Base-by-base conservation (phyloP, 2,797 vertebrate species). In the Leptatherina wallacei region DNA sequence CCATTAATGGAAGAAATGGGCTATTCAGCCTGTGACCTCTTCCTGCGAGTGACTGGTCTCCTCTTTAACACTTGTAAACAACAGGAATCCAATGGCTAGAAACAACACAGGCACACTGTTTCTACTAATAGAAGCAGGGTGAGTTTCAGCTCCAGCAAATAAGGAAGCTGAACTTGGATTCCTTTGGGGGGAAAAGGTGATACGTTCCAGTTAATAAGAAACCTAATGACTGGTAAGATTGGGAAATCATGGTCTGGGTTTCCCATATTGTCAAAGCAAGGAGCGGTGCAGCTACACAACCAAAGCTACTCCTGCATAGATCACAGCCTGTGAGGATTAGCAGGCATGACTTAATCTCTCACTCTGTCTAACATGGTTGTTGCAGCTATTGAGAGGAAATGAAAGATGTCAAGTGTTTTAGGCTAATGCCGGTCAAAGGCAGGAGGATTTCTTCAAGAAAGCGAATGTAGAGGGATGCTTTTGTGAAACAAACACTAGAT, bases 301-400 rank as follows among this genome's bases (percentile, higher is more conserved):
- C 73, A 71, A 57, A 81, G 81, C 88, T 79, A 74, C 78, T 87
- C 76, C 89, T 88, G 83, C 88, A 90, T 69, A 87, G 85, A 91
- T 90, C 89, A 86, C 89, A 90, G 90, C 79, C 89, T 89, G 88
- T 75, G 88, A 88, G 92, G 92, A 93, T 93, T 93, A 93, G 80
- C 83, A 86, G 81, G 76, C 89, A 90, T 89, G 84, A 89, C 88
- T 92, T 94, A 93, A 94, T 93, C 92, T 92, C 85, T 88, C 77
- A 69, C 82, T 77, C 85, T 78, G 82, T 84, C 77, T 83, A 89
- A 81, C 87, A 63, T 82, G 82, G 81, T 77, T 80, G 85, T 78
- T 79, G 75, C 82, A 84, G 80, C 88, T 83, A 73, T 62, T 86
- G 85, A 89, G 70, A 67, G 27, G 57, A 83, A 77, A 89, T 90